phyloP scores from a whole-genome alignment of 2,113 vertebrate species.

The Dipodomys stephensi region DNA sequence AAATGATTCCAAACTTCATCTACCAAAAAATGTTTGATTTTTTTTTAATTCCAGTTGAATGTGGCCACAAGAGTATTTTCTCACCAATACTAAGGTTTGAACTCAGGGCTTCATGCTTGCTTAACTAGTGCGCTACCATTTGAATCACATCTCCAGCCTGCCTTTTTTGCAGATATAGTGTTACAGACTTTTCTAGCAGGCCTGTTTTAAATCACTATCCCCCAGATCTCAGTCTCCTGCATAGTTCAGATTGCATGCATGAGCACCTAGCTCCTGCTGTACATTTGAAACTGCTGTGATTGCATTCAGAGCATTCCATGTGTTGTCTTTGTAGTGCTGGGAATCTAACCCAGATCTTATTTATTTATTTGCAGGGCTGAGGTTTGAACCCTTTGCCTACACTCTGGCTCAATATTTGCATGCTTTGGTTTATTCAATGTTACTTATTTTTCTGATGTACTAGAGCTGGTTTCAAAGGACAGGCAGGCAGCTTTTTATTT shows the following conservation, averaged over 20 bases:
- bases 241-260: too few species aligned
- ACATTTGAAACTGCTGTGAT: slow-evolving; percentile 1
- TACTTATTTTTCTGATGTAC: neutral
- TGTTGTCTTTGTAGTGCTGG: neutral
- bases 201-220: too few species aligned
- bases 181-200: too few species aligned
- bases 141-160: too few species aligned
- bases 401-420: neutral
- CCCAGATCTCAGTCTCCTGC: too few species aligned
- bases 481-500: neutral
- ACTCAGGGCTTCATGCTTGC: too few species aligned
- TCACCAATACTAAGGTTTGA: neutral
- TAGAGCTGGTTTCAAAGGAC: slow-evolving; percentile 14
- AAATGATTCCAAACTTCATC: neutral
- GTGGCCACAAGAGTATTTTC: neutral
- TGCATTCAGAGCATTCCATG: neutral
- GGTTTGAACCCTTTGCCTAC: neutral
- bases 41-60: neutral
- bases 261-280: neutral
- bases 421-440: neutral
- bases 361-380: too few species aligned
- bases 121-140: too few species aligned
- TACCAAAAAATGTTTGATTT: neutral
- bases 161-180: too few species aligned
- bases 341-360: neutral